Evolutionary conservation across 2,113 vertebrate species (phyloP).

Genomic region (Ursus arctos): DNA sequence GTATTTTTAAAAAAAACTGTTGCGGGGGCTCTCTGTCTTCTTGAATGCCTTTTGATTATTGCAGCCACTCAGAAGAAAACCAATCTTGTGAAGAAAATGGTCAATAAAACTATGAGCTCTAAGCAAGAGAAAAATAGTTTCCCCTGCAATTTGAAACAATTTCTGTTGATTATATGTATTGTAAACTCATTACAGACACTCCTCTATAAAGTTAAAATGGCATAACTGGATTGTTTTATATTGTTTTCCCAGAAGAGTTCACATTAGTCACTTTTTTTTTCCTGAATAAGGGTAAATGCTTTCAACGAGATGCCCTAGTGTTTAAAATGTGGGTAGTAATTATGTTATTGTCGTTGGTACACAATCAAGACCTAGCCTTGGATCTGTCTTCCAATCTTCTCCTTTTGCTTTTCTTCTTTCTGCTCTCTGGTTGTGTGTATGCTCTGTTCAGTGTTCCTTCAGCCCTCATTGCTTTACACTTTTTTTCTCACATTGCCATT

Average conservation of each 20-base stretch:
- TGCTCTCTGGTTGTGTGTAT: background rate
- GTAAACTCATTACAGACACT: slow-evolving; percentile 28
- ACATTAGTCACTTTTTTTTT: slow-evolving; percentile 8
- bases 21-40: background rate
- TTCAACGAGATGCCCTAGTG: background rate
- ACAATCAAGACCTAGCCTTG: background rate
- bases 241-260: slow-evolving; percentile 57
- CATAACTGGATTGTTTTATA: background rate
- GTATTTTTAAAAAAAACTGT: background rate
- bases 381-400: background rate
- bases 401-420: background rate
- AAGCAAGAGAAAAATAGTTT: slow-evolving; percentile 19
- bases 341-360: background rate
- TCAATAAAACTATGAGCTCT: background rate
- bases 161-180: slow-evolving; percentile 58
- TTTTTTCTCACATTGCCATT: background rate
- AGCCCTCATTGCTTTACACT: background rate
- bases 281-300: slow-evolving; percentile 46
- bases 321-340: slow-evolving; percentile 30
- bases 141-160: slow-evolving; percentile 43
- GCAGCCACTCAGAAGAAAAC: slow-evolving; percentile 5
- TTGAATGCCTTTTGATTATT: slow-evolving; percentile 49
- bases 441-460: background rate
- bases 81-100: background rate
- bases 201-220: slow-evolving; percentile 52